These are phyloP conservation scores for Xestia ashworthii DNA, from an alignment of 2,888 invertebrate genomes.

Conservation along the genomic window DNA sequence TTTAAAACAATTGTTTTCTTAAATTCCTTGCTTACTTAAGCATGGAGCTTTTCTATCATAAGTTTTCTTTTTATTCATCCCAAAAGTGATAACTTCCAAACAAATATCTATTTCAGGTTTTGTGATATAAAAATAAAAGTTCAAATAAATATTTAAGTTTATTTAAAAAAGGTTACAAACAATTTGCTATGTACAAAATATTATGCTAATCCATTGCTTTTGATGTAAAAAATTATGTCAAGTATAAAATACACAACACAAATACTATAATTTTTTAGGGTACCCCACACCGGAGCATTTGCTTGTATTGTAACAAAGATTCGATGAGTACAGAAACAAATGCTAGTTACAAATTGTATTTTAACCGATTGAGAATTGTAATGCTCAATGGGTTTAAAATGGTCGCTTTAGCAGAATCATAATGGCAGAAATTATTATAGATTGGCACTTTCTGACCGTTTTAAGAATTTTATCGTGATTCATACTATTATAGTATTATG, in stretches of 20 bases:
- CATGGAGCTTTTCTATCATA: not conserved
- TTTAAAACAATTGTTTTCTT: not conserved
- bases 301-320: not conserved
- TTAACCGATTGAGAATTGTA: too few species aligned
- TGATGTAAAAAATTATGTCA: not conserved
- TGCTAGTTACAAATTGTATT: not conserved
- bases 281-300: not conserved
- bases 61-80: not conserved
- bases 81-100: not conserved
- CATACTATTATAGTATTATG: too few species aligned
- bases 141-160: constrained; percentile 26
- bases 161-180: constrained; percentile 23
- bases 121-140: constrained; percentile 12
- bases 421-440: too few species aligned
- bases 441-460: too few species aligned
- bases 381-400: too few species aligned
- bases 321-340: not conserved
- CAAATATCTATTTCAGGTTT: not conserved
- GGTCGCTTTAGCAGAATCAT: too few species aligned
- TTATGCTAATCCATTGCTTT: constrained; percentile 3
- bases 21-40: not conserved
- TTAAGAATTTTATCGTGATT: too few species aligned
- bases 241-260: not conserved
- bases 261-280: not conserved
- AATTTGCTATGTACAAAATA: constrained; percentile 20